Percentiles rank a stretch among this genome's conserved stretches.
phyloP scores from a whole-genome alignment of 2,888 invertebrate species.

The Caenorhabditis uteleia region DNA sequence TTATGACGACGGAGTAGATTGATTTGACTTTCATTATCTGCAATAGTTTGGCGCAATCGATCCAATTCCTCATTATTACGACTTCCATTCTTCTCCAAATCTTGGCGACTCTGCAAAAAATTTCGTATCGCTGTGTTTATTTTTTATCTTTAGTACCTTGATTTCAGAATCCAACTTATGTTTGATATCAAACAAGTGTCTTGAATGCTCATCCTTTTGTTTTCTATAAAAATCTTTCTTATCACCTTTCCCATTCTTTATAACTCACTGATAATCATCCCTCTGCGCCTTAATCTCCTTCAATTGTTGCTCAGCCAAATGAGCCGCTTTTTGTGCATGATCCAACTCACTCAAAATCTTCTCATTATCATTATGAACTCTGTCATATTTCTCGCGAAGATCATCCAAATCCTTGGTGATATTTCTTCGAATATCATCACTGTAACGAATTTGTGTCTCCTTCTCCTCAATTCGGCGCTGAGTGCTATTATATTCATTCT shows the following conservation, averaged over 20 bases:
- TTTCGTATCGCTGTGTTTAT: not conserved
- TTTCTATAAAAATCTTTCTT: conserved; percentile 43
- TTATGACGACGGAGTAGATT: conserved; percentile 66
- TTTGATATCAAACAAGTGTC: conserved; percentile 60
- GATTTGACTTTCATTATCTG: conserved; percentile 62
- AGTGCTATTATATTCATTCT: conserved; percentile 60
- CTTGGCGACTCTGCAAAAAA: conserved; percentile 33
- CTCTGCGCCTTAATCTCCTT: conserved; percentile 66
- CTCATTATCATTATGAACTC: conserved; percentile 54
- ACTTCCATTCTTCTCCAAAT: conserved; percentile 46
- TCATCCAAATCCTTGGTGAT: conserved; percentile 58
- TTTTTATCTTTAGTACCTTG: conserved; percentile 33
- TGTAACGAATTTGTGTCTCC: conserved; percentile 47
- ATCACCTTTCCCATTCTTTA: conserved; percentile 2
- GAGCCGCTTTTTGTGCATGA: conserved; percentile 48
- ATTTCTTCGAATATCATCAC: conserved; percentile 47
- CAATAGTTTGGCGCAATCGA: conserved; percentile 55
- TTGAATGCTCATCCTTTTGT: conserved; percentile 63
- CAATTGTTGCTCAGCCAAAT: conserved; percentile 60
- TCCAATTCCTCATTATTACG: conserved; percentile 63
- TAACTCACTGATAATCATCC: conserved; percentile 60
- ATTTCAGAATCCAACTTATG: conserved; percentile 59
- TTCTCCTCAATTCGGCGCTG: conserved; percentile 63
- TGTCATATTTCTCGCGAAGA: conserved; percentile 52
- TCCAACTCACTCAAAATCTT: conserved; percentile 48